These are phyloP conservation scores for Apeltes quadracus DNA, from an alignment of 2,113 vertebrate species.

Conservation along the genomic window DNA sequence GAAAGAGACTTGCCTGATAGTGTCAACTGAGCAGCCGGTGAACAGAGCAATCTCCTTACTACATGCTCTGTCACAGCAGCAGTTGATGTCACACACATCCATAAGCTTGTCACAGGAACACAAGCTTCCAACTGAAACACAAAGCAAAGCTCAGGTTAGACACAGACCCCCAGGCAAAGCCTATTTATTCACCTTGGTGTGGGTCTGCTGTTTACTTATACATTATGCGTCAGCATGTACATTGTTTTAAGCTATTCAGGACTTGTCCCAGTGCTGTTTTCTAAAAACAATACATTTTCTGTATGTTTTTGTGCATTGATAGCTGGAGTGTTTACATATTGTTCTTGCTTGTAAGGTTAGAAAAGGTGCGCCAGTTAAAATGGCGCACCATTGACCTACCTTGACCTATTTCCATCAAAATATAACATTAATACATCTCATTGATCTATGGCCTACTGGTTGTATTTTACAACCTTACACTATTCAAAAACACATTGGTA, in stretches of 20 bases:
- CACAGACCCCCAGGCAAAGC: not conserved
- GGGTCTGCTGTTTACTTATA: not conserved
- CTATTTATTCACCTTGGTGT: not conserved
- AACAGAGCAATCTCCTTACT: conserved; percentile 55
- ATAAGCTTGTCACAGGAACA: conserved; percentile 62
- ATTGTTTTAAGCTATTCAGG: not conserved
- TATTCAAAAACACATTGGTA: not conserved
- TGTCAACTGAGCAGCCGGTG: conserved; percentile 48
- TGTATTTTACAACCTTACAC: not conserved
- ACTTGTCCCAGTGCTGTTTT: not conserved
- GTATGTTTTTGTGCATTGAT: not conserved
- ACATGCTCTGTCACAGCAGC: conserved; percentile 71
- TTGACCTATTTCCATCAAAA: too few relatives aligned
- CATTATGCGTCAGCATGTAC: not conserved
- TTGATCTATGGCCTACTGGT: not conserved
- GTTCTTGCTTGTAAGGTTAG: not conserved
- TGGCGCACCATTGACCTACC: too few relatives aligned
- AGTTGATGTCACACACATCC: conserved; percentile 65
- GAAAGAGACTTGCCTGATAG: conserved; percentile 45
- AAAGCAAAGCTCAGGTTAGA: not conserved
- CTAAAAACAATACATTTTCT: not conserved
- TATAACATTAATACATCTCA: too few relatives aligned
- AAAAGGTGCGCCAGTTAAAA: too few relatives aligned
- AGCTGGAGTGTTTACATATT: not conserved
- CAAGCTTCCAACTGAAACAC: conserved; percentile 50